Conservation (phyloP, 2,113 vertebrate species). For the Meles meles region DNA sequence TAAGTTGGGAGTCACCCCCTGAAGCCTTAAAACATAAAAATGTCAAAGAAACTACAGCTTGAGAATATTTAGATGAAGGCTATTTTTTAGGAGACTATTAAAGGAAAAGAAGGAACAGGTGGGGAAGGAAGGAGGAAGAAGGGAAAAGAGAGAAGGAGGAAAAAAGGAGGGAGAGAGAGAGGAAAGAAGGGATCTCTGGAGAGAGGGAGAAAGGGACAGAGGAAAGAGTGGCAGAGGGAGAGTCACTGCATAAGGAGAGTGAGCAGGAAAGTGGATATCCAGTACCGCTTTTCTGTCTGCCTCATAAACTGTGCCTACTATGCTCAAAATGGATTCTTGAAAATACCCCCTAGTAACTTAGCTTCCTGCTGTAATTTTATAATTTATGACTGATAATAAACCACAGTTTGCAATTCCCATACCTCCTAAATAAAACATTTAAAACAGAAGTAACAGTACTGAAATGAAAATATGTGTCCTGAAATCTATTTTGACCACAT, state of each 20-base stretch:
- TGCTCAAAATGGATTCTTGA: not conserved
- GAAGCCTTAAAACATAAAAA: not conserved
- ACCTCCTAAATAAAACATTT: not conserved
- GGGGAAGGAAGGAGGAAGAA: not conserved
- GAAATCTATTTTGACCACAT: not conserved
- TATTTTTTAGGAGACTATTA: not conserved
- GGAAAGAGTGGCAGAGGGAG: not conserved
- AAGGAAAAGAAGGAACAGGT: not conserved
- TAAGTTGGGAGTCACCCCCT: not conserved
- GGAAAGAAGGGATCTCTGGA: not conserved
- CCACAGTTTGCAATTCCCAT: not conserved
- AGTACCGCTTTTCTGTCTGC: not conserved
- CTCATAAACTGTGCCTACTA: not conserved
- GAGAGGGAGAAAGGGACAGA: not conserved
- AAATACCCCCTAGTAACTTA: not conserved
- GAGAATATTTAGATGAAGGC: not conserved
- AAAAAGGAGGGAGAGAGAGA: not conserved
- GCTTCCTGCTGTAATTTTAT: not conserved
- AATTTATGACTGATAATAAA: not conserved
- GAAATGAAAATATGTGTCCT: not conserved
- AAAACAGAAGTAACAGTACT: not conserved
- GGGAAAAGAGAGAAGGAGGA: not conserved
- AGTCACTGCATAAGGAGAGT: not conserved
- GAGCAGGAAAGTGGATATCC: not conserved
- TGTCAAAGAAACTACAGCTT: not conserved